Base-by-base conservation (phyloP, 37 sponge, comb jelly and placozoan genomes). In the Ianthella basta region DNA sequence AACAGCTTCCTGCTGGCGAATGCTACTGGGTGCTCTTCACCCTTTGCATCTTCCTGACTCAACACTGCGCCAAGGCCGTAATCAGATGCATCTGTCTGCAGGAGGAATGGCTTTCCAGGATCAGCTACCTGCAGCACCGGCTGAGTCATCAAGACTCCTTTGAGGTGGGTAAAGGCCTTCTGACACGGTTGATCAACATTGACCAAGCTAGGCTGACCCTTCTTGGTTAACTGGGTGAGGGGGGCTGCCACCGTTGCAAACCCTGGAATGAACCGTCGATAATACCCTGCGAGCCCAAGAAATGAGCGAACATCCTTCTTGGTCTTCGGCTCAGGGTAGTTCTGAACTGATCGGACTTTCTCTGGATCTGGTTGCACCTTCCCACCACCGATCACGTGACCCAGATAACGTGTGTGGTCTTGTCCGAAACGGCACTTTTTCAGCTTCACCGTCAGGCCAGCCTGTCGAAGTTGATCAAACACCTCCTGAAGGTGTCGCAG, bases 41-140 rank as follows among this genome's bases (percentile, higher is more conserved):
- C 73, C 14, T 84, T 20, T 0, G 36, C 41, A 50, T 55, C 74
- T 44, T 54, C 34, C 60, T 84, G 85, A 53, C 60, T 84, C 25
- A 87, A 65, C 20, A 91, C 88, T 57, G 85, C 84, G 19, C 91
- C 91, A 12, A 91, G 24, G 16, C 88, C 88, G 29, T 53, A 18
- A 23, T 84, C 70, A 32, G 81, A 84, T 0, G 91, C 85, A 65
- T 91, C 91, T 0, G 91, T 91, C 41, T 84, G 81, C 15, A 87
- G 66, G 0, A 83, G 19, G 57, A 87, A 85, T 4, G 79, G 80
- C 25, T 56, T 55, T 0, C 20, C 41, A 1, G 74, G 61, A 34
- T 91, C 81, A 39, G 91, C 87, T 27, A 40, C 55, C 35, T 38
- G n/a, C 30, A 91, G 63, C 25, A 91, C 88, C 15, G 91, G 91